Evolutionary conservation across 1,140 invertebrate species (phyloP), one percentile per base, ranked within the genome.

Genomic region (Gyrodactylus bullatarudis): DNA sequence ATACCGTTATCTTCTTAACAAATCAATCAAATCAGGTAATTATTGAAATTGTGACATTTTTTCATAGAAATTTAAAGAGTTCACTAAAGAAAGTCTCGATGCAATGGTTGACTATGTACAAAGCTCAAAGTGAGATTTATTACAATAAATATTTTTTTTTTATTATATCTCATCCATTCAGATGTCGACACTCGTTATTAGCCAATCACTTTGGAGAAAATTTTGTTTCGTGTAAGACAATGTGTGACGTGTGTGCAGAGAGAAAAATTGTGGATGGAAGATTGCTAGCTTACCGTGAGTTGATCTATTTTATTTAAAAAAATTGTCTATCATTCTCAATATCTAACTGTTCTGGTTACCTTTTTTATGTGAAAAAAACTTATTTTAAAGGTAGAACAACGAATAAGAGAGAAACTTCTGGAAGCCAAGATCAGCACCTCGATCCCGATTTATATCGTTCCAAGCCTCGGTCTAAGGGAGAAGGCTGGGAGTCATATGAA

Each of bases 1-100:
- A 68, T 26, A 73, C 72, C 2, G 26, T 73, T 23, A 69, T 26
- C 21, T 73, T 68, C 26, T 26, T 73, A 20, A 73, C 26, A n/a
- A 71, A 71, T 71, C 21, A 71, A 71, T 24, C 21, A 26, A 24
- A 23, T 71, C 24, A 20, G 21, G 24, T 71, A 20, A 23, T 2
- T n/a, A n/a, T n/a, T n/a, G n/a, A n/a, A n/a, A n/a, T n/a, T n/a
- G n/a, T n/a, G n/a, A n/a, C n/a, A n/a, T n/a, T n/a, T n/a, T n/a
- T n/a, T n/a, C n/a, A n/a, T n/a, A 54, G 34, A 54, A 54, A n/a
- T 54, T 8, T 54, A 54, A 54, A 54, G 34, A 54, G n/a, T 54
- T 16, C 34, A 16, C 34, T 54, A 8, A n/a, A n/a, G 34, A 54
- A n/a, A 54, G 34, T 54, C 34, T 54, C n/a, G 34, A 54, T n/a